phyloP scores from a whole-genome alignment of 2,797 vertebrate species.

The Nannoperca obscura region DNA sequence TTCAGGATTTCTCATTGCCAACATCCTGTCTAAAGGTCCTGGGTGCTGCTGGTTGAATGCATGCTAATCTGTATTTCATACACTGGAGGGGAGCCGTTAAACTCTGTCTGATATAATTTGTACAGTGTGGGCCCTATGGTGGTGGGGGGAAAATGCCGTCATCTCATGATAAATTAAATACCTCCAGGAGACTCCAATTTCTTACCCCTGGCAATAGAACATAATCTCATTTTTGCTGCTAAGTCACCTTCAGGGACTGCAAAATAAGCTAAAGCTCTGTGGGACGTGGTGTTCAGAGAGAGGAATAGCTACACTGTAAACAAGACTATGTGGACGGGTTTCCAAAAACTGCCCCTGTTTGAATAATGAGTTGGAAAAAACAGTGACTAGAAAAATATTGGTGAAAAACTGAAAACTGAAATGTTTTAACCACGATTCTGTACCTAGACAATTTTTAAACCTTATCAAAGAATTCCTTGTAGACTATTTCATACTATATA shows the following conservation, averaged over 20 bases:
- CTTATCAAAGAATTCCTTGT: neutral
- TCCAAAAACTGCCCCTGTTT: constrained; percentile 66
- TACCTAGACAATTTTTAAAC: constrained; percentile 10
- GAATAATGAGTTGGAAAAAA: constrained; percentile 64
- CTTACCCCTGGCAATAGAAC: constrained; percentile 83
- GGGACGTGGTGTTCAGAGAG: constrained; percentile 73
- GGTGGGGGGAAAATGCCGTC: constrained; percentile 68
- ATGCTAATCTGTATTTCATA: constrained; percentile 81
- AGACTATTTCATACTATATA: neutral
- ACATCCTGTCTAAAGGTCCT: constrained; percentile 63
- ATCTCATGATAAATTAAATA: constrained; percentile 85
- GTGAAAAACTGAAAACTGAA: constrained; percentile 12
- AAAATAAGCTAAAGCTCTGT: constrained; percentile 79
- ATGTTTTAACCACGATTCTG: constrained; percentile 21
- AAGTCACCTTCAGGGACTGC: constrained; percentile 86
- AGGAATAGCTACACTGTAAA: constrained; percentile 76
- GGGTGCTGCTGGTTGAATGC: constrained; percentile 58
- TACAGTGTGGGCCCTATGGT: constrained; percentile 67
- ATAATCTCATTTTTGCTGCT: constrained; percentile 86
- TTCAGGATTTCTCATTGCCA: constrained; percentile 62
- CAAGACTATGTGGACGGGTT: constrained; percentile 64
- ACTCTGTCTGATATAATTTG: constrained; percentile 83
- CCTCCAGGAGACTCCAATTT: constrained; percentile 82
- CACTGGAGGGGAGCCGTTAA: constrained; percentile 75
- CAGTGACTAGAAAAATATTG: constrained; percentile 27